Conservation (phyloP, 2,888 invertebrate genomes). For the Acrocyrtus sp. region DNA sequence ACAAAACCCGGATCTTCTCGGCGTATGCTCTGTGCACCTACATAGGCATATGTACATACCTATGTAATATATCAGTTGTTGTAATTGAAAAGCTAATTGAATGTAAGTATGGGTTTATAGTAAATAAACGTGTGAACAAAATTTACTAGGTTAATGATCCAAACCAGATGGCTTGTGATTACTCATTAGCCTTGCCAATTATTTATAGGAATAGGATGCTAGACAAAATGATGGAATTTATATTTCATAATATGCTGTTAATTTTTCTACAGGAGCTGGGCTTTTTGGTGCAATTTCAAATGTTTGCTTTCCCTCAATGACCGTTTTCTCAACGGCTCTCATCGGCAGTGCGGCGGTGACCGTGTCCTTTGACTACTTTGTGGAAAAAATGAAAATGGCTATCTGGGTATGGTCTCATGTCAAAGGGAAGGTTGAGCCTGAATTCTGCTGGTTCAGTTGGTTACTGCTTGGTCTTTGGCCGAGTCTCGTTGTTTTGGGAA, state of each 20-base stretch:
- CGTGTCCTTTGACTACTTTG: conserved; percentile 78
- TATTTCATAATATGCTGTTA: not conserved
- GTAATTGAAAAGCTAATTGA: too few relatives aligned
- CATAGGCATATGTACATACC: too few relatives aligned
- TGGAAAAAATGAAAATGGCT: conserved; percentile 76
- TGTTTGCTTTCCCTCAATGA: conserved; percentile 67
- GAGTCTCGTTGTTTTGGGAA: conserved; percentile 74
- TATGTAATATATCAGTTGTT: too few relatives aligned
- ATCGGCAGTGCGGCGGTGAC: conserved; percentile 80
- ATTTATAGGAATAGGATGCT: not conserved
- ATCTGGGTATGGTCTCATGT: conserved; percentile 77
- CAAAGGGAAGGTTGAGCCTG: conserved; percentile 65
- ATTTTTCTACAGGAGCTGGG: conserved; percentile 48
- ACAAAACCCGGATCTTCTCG: too few relatives aligned
- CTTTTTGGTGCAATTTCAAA: conserved; percentile 61
- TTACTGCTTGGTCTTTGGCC: conserved; percentile 80
- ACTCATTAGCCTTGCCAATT: not conserved
- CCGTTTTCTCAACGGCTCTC: conserved; percentile 79
- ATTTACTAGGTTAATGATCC: too few relatives aligned
- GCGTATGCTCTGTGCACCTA: too few relatives aligned
- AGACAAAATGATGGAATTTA: not conserved
- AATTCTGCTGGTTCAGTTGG: conserved; percentile 71
- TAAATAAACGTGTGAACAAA: too few relatives aligned
- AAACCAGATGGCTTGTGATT: too few relatives aligned
- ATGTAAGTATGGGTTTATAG: too few relatives aligned